Conservation (phyloP, 2,888 invertebrate species). For the Chalcosyrphus nemorum region DNA sequence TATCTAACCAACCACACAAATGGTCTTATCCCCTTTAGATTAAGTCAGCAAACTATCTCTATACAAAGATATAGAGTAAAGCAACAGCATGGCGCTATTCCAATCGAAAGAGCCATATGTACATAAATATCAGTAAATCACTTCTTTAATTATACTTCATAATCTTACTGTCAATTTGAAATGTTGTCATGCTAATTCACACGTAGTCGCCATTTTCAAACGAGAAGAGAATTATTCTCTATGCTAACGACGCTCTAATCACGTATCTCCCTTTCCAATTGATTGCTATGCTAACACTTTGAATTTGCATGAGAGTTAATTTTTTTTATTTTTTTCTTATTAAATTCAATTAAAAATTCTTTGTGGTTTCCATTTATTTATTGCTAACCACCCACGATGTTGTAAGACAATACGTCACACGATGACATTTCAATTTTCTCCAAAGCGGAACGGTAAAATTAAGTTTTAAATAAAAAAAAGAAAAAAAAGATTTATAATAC, state of each 20-base stretch:
- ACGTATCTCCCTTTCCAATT: slow-evolving; percentile 43
- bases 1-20: too few relatives aligned
- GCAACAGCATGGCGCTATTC: too few relatives aligned
- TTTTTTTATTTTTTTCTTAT: slow-evolving; percentile 8
- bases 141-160: too few relatives aligned
- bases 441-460: slow-evolving; percentile 46
- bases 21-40: too few relatives aligned
- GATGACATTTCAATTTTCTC: slow-evolving; percentile 22
- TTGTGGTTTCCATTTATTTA: not conserved
- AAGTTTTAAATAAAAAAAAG: slow-evolving; percentile 7
- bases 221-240: not conserved
- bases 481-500: slow-evolving; percentile 5
- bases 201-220: slow-evolving; percentile 36
- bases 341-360: slow-evolving; percentile 27
- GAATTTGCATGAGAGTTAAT: slow-evolving; percentile 8
- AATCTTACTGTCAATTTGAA: slow-evolving; percentile 17
- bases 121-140: too few relatives aligned
- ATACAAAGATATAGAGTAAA: too few relatives aligned
- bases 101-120: too few relatives aligned
- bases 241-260: slow-evolving; percentile 28
- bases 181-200: slow-evolving; percentile 38
- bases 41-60: too few relatives aligned
- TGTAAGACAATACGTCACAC: slow-evolving; percentile 28
- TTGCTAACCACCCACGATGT: slow-evolving; percentile 44
- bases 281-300: slow-evolving; percentile 47